Percentiles rank a stretch among this genome's conserved stretches.
phyloP scores from a whole-genome alignment of 2,113 vertebrate genomes.

The Bubo scandiacus region DNA sequence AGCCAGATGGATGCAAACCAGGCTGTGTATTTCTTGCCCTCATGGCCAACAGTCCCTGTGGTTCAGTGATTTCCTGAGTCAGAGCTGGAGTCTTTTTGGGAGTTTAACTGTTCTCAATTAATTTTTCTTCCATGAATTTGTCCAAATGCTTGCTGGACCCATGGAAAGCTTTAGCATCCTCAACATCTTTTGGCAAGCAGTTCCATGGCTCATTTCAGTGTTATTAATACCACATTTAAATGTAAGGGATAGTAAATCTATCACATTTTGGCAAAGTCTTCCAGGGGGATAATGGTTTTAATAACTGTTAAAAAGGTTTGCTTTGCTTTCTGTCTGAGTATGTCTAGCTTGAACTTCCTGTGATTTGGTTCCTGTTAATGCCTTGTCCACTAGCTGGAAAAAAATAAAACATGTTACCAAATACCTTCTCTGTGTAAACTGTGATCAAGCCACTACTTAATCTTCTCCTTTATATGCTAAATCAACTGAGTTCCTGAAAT shows the following conservation, averaged over 20 bases:
- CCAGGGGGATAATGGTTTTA: not conserved
- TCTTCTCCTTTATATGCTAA: not conserved
- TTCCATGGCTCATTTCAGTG: not conserved
- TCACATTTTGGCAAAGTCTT: not conserved
- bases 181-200: not conserved
- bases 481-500: not conserved
- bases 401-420: not conserved
- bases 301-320: not conserved
- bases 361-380: not conserved
- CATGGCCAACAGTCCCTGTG: not conserved
- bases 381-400: not conserved
- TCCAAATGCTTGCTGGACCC: not conserved
- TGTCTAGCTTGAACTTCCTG: not conserved
- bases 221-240: not conserved
- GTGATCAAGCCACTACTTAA: not conserved
- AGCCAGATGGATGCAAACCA: not conserved
- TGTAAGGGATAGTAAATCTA: not conserved
- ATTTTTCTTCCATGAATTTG: not conserved
- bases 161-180: not conserved
- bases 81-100: not conserved
- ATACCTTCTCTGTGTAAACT: not conserved
- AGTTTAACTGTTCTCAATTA: not conserved
- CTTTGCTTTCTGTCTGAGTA: not conserved
- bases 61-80: not conserved
- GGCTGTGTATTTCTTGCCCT: not conserved